phyloP scores from a whole-genome alignment of 2,888 invertebrate genomes.

The Trachelus troglodyta region DNA sequence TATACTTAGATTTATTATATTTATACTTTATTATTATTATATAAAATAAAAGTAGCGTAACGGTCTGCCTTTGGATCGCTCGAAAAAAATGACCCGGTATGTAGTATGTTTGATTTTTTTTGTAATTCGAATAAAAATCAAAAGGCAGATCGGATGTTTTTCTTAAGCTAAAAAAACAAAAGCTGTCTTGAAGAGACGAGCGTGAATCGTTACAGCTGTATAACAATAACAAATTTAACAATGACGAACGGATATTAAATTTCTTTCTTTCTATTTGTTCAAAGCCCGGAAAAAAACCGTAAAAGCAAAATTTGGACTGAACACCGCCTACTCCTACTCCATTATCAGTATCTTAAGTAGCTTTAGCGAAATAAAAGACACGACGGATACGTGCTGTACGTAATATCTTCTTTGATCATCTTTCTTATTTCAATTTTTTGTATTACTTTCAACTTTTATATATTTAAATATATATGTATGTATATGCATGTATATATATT shows the following conservation, averaged over 20 bases:
- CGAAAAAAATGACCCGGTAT: background rate
- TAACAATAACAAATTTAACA: background rate
- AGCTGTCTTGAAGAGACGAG: background rate
- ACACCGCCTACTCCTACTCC: background rate
- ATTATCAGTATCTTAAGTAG: background rate
- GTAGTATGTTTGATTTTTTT: background rate
- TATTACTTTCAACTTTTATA: conserved; percentile 9
- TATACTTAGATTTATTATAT: background rate
- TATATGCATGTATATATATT: conserved; percentile 16
- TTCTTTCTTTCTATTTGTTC: background rate
- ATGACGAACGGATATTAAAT: background rate
- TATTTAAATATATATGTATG: conserved; percentile 18
- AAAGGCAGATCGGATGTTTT: background rate
- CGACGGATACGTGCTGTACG: background rate
- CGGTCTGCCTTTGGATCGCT: background rate
- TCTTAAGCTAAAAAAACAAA: background rate
- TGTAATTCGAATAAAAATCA: background rate
- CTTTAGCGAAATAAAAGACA: background rate
- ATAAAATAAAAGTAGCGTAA: background rate
- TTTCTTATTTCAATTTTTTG: background rate
- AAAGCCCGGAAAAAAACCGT: background rate
- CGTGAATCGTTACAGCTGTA: background rate
- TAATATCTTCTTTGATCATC: background rate
- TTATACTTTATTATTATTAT: background rate
- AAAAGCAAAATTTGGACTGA: background rate